Conservation (phyloP, 2,888 invertebrate genomes). For the Lypha dubia region DNA sequence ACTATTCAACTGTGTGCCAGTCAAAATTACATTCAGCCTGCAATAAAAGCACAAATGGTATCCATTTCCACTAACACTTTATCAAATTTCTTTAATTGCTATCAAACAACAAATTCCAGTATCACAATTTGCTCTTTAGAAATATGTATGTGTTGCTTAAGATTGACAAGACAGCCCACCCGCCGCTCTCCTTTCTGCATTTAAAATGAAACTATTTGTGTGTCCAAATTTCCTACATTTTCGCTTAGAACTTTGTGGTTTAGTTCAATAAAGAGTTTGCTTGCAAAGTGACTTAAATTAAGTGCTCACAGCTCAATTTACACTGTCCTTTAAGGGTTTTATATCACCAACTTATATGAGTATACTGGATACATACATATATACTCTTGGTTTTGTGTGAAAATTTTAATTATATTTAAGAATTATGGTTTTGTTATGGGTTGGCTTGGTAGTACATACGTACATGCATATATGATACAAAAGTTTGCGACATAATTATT, state of each 20-base stretch:
- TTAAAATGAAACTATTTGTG: conserved; percentile 53
- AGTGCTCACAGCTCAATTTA: conserved; percentile 33
- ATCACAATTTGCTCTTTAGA: conserved; percentile 1
- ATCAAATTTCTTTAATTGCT: conserved; percentile 27
- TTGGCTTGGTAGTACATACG: not conserved
- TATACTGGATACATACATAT: not conserved
- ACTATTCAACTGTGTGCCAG: not conserved
- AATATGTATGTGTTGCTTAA: not conserved
- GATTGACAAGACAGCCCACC: conserved; percentile 18
- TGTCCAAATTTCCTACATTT: conserved; percentile 48
- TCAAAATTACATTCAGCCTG: not conserved
- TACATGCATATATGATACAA: too few relatives aligned
- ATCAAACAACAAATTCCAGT: conserved; percentile 3
- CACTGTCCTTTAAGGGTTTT: conserved; percentile 12
- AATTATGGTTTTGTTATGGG: conserved; percentile 7
- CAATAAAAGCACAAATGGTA: not conserved
- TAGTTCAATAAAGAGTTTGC: not conserved
- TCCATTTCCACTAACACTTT: not conserved
- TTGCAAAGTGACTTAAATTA: conserved; percentile 41
- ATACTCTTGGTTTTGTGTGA: conserved; percentile 30
- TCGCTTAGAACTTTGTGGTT: conserved; percentile 17
- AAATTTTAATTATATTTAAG: conserved; percentile 55
- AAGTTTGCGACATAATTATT: conserved; percentile 19
- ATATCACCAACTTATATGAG: not conserved
- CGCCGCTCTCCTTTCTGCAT: not conserved